Conservation (phyloP, 2,797 vertebrate genomes). For the Sphaeramia orbicularis region DNA sequence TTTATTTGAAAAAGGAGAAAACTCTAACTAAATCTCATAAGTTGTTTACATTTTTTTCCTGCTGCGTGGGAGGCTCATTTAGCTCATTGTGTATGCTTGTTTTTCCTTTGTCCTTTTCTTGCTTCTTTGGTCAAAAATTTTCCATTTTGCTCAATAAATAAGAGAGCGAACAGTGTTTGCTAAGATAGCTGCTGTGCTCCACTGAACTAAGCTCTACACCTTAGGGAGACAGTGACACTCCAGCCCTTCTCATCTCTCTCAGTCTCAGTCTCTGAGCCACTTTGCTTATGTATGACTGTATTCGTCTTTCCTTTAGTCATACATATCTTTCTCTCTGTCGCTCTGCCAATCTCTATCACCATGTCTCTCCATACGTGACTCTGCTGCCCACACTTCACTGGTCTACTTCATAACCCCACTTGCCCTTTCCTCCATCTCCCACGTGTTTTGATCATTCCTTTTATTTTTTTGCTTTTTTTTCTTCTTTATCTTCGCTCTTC, state of each 20-base stretch:
- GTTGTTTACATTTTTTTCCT: too few relatives aligned
- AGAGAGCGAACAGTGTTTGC: slow-evolving; percentile 20
- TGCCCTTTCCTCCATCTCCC: slow-evolving; percentile 2
- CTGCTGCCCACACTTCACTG: slow-evolving; percentile 25
- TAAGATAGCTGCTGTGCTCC: slow-evolving; percentile 21
- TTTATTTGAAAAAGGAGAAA: too few relatives aligned
- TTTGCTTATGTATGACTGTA: slow-evolving; percentile 18
- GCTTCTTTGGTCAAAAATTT: neutral
- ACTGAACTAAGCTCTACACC: slow-evolving; percentile 27
- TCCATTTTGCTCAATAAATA: slow-evolving; percentile 6
- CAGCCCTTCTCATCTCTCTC: slow-evolving; percentile 9
- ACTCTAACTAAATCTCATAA: too few relatives aligned
- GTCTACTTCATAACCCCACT: neutral
- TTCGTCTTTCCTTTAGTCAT: slow-evolving; percentile 16
- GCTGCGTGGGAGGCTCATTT: too few relatives aligned
- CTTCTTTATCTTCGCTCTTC: slow-evolving; percentile 20
- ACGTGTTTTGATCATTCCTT: slow-evolving; percentile 2
- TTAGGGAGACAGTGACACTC: slow-evolving; percentile 29
- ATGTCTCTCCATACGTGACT: slow-evolving; percentile 13
- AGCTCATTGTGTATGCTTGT: too few relatives aligned
- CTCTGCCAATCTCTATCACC: slow-evolving; percentile 11
- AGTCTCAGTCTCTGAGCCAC: slow-evolving; percentile 4
- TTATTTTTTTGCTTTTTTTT: slow-evolving; percentile 7
- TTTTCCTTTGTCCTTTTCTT: neutral
- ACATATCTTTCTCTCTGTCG: slow-evolving; percentile 22